Base-by-base conservation (phyloP, 1,140 invertebrate species). In the Proctacanthus coquilletti region DNA sequence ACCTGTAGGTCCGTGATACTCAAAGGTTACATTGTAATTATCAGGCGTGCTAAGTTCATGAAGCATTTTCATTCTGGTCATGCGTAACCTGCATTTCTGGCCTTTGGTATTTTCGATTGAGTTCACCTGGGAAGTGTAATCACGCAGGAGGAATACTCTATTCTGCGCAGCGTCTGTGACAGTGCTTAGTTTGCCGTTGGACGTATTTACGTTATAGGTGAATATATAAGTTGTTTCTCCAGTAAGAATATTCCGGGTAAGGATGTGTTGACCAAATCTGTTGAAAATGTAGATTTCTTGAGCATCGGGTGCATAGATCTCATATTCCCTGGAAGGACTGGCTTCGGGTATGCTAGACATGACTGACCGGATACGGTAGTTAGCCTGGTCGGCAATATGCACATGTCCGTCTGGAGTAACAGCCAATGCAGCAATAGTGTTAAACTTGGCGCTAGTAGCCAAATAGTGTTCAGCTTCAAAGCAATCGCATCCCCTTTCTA, bases 251-350 rank as follows among this genome's bases (percentile, higher is more conserved):
- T 94, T 93, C 42, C 80, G 82, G 0, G 92, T 96, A 21, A 80
- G 76, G 2, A 88, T 76, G 49, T 96, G 92, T 56, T 95, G 89
- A 0, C 92, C 93, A 51, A 94, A 94, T 46, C 88, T 69, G 52
- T 96, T 96, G 59, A 97, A 97, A 9, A 94, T 77, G 51, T 94
- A 96, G 32, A 91, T 80, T 62, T 96, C 89, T 59, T 95, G 88
- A 1, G 86, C 92, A 48, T 94, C 89, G 0, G 92, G 86, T 0
- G 87, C 87, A 45, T 89, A 92, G 34, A 97, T 91, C 61, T 94
- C 86, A 54, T 94, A 96, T 55, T 91, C 83, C 20, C 86, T 67
- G 0, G 79, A 72, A 1, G 74, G 70, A 47, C 78, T 85, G 0
- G 86, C 80, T 42, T 85, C 79, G 0, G 84, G 92, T 36, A 96